Base-by-base conservation (phyloP, 2,113 vertebrate genomes). In the Lota lota region DNA sequence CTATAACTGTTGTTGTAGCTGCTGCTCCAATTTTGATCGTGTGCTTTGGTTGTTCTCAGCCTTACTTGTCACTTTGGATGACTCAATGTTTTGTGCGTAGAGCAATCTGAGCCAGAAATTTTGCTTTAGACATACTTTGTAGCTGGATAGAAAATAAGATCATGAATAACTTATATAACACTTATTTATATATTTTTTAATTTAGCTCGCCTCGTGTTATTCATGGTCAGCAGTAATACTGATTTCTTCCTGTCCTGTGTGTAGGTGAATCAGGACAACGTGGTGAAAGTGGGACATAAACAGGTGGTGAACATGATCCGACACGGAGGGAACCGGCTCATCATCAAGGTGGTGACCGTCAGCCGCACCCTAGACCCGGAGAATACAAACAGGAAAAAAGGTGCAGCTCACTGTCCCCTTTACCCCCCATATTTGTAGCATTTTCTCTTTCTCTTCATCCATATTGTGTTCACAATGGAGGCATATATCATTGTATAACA, bases 271-370 rank as follows among this genome's bases (percentile, higher is more conserved):
- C 93, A 90, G 67, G 95, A 96, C 77, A 96, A 96, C 1, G 95
- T 96, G 14, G 94, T 96, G 67, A 96, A 96, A 79, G 94, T 95
- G 20, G 95, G 95, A 69, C 95, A 96, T 90, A 91, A 95, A 81
- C 95, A 96, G 85, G 95, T 96, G 86, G 95, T 96, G 81, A 94
- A 91, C 84, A 95, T 96, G 94, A 96, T 96, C 76, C 93, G 95
- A 33, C 95, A 95, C 64, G 94, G 94, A 61, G 94, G 94, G 22
- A 96, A 94, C 77, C 93, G 93, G 80, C 91, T 96, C 1, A 74
- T 94, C 77, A 93, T 96, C 63, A 96, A 96, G 79, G 95, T 96
- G 77, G 94, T 96, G 75, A 95, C 95, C 0, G 95, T 96, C 78
- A 95, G 93, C 87, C 89, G 94, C 87, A 95, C 90, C 84, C 92